Conservation (phyloP, 2,797 vertebrate genomes). For the Pseudochirops cupreus region DNA sequence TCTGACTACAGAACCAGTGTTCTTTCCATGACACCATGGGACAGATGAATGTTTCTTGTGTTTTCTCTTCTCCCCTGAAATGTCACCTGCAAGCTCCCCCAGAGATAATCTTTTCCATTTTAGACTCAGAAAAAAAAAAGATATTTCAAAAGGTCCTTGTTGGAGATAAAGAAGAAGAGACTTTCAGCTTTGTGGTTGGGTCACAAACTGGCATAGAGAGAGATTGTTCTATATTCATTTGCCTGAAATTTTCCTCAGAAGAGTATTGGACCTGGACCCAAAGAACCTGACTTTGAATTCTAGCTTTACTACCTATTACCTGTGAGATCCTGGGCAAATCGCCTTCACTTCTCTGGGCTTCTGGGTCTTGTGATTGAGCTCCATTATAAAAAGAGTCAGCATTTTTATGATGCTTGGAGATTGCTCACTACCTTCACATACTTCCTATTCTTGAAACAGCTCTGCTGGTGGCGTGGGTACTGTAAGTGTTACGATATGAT, state of each 20-base stretch:
- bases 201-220: not conserved
- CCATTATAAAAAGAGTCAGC: not conserved
- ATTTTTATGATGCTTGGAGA: not conserved
- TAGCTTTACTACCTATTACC: not conserved
- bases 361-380: not conserved
- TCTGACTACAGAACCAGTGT: not conserved
- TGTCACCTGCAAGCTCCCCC: not conserved
- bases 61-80: not conserved
- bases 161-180: not conserved
- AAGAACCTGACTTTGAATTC: not conserved
- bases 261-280: not conserved
- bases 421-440: not conserved
- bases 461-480: not conserved
- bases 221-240: not conserved
- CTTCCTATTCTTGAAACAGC: not conserved
- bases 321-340: not conserved
- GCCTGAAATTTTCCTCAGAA: not conserved
- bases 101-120: not conserved
- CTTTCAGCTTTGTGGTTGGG: not conserved
- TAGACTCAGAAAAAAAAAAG: not conserved
- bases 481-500: not conserved
- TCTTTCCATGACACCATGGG: not conserved
- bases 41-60: not conserved
- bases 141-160: not conserved
- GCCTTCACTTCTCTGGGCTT: not conserved